Conservation (phyloP, 2,888 invertebrate genomes). For the Caenorhabditis japonica region DNA sequence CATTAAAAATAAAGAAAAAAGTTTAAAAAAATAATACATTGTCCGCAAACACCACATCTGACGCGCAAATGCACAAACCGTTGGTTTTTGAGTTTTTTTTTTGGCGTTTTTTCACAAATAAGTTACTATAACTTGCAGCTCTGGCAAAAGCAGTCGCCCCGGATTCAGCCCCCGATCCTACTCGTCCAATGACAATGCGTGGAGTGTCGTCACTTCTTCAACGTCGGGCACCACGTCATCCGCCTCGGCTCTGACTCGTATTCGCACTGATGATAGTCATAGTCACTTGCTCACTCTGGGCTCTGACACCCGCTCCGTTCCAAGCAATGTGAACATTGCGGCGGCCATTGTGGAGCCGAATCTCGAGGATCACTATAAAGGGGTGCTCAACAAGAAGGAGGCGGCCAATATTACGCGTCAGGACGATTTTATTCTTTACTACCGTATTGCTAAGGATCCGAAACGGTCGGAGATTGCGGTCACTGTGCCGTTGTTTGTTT, state of each 20-base stretch:
- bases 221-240: background rate
- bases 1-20: too few relatives aligned
- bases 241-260: background rate
- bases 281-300: conserved; percentile 33
- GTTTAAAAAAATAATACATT: background rate
- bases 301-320: conserved; percentile 14
- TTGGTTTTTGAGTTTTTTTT: too few relatives aligned
- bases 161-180: conserved; percentile 1
- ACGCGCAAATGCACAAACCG: too few relatives aligned
- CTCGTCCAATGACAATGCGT: background rate
- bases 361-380: conserved; percentile 43
- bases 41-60: too few relatives aligned
- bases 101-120: too few relatives aligned
- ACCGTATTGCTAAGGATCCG: conserved; percentile 41
- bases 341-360: conserved; percentile 27
- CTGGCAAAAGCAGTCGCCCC: too few relatives aligned
- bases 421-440: conserved; percentile 44
- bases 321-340: conserved; percentile 16
- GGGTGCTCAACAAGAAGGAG: conserved; percentile 47
- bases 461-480: conserved; percentile 4
- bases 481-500: conserved; percentile 37
- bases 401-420: conserved; percentile 25
- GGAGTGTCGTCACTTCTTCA: background rate
- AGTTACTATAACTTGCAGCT: conserved; percentile 2
- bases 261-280: conserved; percentile 15